Conservation (phyloP, 2,113 vertebrate species). For the Hassar affinis region DNA sequence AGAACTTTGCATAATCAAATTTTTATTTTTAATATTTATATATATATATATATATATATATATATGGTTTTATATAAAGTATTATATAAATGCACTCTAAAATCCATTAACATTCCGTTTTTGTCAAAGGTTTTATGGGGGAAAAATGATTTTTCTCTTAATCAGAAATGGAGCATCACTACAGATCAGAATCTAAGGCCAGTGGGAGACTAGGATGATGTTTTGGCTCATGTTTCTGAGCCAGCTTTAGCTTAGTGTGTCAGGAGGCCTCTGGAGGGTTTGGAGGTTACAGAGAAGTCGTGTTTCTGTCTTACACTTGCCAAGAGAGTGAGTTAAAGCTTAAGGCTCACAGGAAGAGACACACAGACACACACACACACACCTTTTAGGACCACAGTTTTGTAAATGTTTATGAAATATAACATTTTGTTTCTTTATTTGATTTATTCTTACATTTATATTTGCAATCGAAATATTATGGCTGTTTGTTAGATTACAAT, state of each 20-base stretch:
- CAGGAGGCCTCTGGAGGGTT: conserved; percentile 25
- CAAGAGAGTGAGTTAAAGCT: conserved; percentile 22
- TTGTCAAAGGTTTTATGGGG: neutral
- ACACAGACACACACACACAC: conserved; percentile 12
- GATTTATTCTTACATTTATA: no score
- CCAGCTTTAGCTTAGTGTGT: conserved; percentile 27
- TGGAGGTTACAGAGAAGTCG: conserved; percentile 25
- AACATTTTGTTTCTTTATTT: conserved; percentile 25
- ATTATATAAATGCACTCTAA: neutral
- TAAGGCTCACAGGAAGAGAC: neutral
- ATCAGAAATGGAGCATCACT: neutral
- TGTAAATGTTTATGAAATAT: conserved; percentile 44
- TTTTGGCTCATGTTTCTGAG: conserved; percentile 13
- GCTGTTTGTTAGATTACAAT: neutral
- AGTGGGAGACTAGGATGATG: neutral
- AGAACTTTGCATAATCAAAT: no score
- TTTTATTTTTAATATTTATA: no score
- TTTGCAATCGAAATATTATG: no score
- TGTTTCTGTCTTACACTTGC: conserved; percentile 33
- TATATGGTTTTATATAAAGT: no score
- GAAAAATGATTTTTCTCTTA: neutral
- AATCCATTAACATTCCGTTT: neutral
- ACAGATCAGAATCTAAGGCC: conserved; percentile 20
- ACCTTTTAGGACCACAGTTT: conserved; percentile 25
- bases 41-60: no score